These are phyloP conservation scores for Saguinus midas DNA, from an alignment of 2,113 vertebrate species.

Conservation along the genomic window DNA sequence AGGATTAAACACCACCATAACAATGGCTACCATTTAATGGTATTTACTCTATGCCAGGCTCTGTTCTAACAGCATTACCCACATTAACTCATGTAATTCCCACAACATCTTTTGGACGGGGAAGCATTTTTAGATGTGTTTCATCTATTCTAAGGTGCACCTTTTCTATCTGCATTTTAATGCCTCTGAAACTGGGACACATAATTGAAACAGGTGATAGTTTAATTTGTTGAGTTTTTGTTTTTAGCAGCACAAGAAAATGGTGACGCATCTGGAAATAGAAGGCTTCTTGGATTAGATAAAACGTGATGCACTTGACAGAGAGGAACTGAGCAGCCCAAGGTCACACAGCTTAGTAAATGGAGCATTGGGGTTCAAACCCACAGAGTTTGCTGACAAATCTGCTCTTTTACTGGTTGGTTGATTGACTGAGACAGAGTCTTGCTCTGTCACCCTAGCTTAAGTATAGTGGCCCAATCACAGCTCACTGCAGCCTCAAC, in stretches of 20 bases:
- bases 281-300: not conserved
- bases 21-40: not conserved
- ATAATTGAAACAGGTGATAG: not conserved
- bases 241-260: not conserved
- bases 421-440: too few species aligned
- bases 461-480: too few species aligned
- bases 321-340: not conserved
- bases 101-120: not conserved
- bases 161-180: not conserved
- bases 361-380: not conserved
- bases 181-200: not conserved
- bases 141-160: not conserved
- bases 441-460: too few species aligned
- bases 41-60: not conserved
- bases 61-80: not conserved
- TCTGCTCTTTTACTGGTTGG: too few species aligned
- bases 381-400: not conserved
- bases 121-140: not conserved
- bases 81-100: not conserved
- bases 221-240: not conserved
- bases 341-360: not conserved
- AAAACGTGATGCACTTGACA: not conserved
- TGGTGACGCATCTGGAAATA: not conserved
- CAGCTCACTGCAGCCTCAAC: too few species aligned
- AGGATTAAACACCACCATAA: not conserved